Evolutionary conservation across 1,140 invertebrate genomes (phyloP).

Genomic region (Littorina saxatilis): DNA sequence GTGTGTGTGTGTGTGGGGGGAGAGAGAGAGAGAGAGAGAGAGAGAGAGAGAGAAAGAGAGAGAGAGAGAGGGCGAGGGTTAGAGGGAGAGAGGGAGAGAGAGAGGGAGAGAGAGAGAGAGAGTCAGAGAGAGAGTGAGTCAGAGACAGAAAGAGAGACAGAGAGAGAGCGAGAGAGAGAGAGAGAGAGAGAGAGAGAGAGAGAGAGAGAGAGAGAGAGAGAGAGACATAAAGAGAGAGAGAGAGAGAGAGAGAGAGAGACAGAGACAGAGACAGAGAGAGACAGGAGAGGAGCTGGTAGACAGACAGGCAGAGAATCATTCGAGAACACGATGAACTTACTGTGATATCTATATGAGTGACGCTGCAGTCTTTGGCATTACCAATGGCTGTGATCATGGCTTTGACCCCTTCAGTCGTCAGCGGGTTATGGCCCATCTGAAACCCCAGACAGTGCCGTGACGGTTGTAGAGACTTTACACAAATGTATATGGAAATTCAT

Average conservation of each 20-base stretch:
- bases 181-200: background rate
- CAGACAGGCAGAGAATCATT: background rate
- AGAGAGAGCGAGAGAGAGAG: too few species aligned
- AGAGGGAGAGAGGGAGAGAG: too few species aligned
- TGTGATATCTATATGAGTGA: conserved; percentile 49
- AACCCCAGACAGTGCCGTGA: too few species aligned
- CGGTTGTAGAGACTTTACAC: too few species aligned
- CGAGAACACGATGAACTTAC: conserved; percentile 29
- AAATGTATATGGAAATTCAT: too few species aligned
- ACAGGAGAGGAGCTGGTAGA: background rate
- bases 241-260: background rate
- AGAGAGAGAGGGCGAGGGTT: too few species aligned
- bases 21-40: too few species aligned
- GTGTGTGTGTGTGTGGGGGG: too few species aligned
- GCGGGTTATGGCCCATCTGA: conserved; percentile 63
- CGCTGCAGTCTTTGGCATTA: conserved; percentile 27
- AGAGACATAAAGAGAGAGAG: too few species aligned
- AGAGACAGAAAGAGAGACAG: too few species aligned
- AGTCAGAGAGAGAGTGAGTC: background rate
- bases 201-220: background rate
- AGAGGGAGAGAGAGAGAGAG: background rate
- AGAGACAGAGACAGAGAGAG: background rate
- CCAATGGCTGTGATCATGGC: conserved; percentile 55
- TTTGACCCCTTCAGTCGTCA: conserved; percentile 67
- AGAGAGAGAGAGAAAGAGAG: too few species aligned